These are phyloP conservation scores for Petromus typicus DNA, from an alignment of 2,113 vertebrate genomes.

Conservation along the genomic window DNA sequence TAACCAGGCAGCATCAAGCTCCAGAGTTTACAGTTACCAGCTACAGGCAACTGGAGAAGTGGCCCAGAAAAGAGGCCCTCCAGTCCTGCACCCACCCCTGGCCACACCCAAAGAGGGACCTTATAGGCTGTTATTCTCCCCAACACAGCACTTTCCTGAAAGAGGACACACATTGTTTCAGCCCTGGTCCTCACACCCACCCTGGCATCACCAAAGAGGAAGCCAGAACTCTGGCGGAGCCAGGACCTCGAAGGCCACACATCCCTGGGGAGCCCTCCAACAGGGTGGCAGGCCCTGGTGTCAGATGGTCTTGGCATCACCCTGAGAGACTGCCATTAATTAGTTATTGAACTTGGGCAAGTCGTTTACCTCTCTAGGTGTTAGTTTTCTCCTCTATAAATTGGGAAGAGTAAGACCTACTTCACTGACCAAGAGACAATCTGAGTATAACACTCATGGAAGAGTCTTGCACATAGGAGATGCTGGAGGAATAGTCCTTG, in stretches of 20 bases:
- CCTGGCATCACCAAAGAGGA: background rate
- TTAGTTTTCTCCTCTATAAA: background rate
- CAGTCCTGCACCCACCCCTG: background rate
- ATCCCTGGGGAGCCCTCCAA: background rate
- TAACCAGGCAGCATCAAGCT: slow-evolving; percentile 12
- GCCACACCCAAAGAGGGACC: background rate
- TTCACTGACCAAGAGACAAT: background rate
- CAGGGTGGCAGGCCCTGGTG: background rate
- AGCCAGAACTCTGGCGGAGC: background rate
- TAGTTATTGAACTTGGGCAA: background rate
- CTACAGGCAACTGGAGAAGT: slow-evolving; percentile 78
- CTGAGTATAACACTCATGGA: background rate
- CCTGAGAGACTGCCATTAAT: background rate
- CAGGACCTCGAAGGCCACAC: background rate
- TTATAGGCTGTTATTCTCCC: background rate
- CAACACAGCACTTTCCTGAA: background rate
- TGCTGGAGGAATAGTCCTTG: background rate
- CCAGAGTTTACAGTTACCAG: slow-evolving; percentile 75
- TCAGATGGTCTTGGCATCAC: background rate
- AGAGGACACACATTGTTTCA: background rate
- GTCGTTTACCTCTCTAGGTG: background rate
- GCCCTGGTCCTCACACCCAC: background rate
- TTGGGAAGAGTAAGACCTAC: background rate
- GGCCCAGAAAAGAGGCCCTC: slow-evolving; percentile 78
- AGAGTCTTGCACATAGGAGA: background rate